Percentiles rank a stretch among this genome's conserved stretches.
Evolutionary conservation across 1,140 invertebrate species (phyloP).

Genomic region (Drosophila parabipectinata): DNA sequence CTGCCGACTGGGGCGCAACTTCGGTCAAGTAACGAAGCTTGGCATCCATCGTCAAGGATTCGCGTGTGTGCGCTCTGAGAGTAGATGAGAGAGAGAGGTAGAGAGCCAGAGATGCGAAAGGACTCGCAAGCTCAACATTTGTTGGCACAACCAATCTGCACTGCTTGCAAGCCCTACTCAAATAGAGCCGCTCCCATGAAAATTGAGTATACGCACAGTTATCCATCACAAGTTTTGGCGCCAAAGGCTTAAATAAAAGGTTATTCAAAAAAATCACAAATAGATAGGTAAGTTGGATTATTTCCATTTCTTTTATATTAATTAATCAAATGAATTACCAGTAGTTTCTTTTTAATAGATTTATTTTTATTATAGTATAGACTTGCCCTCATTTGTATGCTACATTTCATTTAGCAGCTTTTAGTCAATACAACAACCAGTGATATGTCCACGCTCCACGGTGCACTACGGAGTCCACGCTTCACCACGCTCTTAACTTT

Average conservation of each 20-base stretch:
- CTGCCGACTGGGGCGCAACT: slow-evolving; percentile 34
- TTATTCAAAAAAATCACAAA: too few species aligned
- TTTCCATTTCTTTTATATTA: too few species aligned
- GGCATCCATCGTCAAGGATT: slow-evolving; percentile 35
- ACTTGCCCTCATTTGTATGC: too few species aligned
- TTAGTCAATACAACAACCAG: too few species aligned
- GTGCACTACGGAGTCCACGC: too few species aligned
- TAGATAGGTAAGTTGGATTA: too few species aligned
- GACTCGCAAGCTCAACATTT: not conserved
- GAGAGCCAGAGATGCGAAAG: not conserved
- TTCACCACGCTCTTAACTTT: too few species aligned
- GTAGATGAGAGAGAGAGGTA: not conserved
- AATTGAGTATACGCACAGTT: slow-evolving; percentile 23
- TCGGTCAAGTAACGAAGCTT: slow-evolving; percentile 25
- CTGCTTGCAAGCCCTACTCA: not conserved
- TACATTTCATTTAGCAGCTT: too few species aligned
- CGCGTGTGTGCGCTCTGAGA: slow-evolving; percentile 48
- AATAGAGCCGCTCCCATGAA: slow-evolving; percentile 26
- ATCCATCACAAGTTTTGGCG: slow-evolving; percentile 2
- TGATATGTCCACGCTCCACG: too few species aligned
- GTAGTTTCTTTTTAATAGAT: too few species aligned
- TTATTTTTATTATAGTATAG: too few species aligned
- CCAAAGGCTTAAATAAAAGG: not conserved
- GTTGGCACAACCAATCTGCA: not conserved
- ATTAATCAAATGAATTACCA: too few species aligned